phyloP scores from a whole-genome alignment of 1,140 invertebrate genomes.

The Platyscapa corneri region DNA sequence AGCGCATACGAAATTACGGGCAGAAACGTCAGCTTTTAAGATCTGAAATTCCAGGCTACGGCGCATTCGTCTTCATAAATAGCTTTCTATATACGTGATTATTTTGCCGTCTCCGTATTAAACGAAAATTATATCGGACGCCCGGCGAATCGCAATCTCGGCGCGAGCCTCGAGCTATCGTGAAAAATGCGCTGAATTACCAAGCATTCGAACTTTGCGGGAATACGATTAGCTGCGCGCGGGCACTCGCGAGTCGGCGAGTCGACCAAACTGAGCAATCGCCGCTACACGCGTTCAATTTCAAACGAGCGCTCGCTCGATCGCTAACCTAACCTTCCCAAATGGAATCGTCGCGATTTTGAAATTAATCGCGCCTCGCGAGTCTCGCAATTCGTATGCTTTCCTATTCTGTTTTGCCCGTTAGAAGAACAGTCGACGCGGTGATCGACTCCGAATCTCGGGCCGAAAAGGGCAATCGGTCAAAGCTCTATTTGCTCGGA shows the following conservation, averaged over 20 bases:
- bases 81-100: constrained; percentile 42
- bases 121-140: constrained; percentile 38
- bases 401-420: no score
- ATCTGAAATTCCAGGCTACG: constrained; percentile 4
- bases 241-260: no score
- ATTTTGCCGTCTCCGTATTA: constrained; percentile 28
- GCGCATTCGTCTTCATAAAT: constrained; percentile 29
- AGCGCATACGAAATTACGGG: constrained; percentile 41
- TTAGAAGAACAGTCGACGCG: no score
- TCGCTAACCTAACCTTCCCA: background rate
- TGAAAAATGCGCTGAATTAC: background rate
- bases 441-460: background rate
- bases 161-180: background rate
- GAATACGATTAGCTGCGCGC: no score
- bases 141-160: background rate
- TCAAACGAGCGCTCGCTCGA: background rate
- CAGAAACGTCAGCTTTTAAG: background rate
- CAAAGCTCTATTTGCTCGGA: background rate
- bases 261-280: no score
- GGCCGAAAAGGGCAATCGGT: background rate
- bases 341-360: background rate
- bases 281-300: background rate
- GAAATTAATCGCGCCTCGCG: no score
- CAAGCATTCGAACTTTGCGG: background rate
- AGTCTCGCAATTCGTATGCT: no score